Evolutionary conservation across 2,888 invertebrate species (phyloP), one percentile per base, ranked within the genome.

Genomic region (Rhagonycha fulva): DNA sequence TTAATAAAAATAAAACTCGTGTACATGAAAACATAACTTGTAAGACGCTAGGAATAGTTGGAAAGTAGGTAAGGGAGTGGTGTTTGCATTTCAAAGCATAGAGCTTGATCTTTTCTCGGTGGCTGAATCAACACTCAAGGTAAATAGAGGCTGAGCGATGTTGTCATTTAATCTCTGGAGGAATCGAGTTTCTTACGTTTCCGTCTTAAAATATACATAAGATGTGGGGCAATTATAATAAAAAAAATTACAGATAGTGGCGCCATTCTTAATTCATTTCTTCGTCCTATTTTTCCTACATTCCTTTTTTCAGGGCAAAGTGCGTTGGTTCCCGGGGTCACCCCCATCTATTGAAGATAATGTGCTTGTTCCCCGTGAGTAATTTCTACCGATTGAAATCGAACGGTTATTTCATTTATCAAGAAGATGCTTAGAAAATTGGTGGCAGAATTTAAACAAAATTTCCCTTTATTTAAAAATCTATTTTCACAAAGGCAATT

Each of bases 51-150:
- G 70, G 77, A 74, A 77, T 77, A 71, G 74, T 75, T 72, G 19
- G 72, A 77, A 74, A 74, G 77, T 74, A 75, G 77, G 77, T 72
- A 66, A 72, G 75, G 78, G 77, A 73, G 80, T 75, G 71, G 71
- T 80, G 80, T 81, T 80, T 80, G 79, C 80, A 76, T 80, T 81
- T 76, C 74, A 66, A 70, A 71, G 75, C 74, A 75, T 74, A 76
- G 47, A 47, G 75, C 75, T 80, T 79, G 80, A 78, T 80, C 80
- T 81, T 81, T 80, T 82, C 82, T 80, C 78, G 82, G 80, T 80
- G 81, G 81, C 82, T 82, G 81, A 81, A 81, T 82, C 81, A 83
- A 83, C 82, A 82, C 66, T 66, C 74, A 80, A 80, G 77, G 82
- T 82, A 83, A 83, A 83, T 83, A 82, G 75, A 66, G 71, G 78